These are phyloP conservation scores for Drosophila mimetica DNA, from an alignment of 2,888 invertebrate genomes.

Conservation along the genomic window DNA sequence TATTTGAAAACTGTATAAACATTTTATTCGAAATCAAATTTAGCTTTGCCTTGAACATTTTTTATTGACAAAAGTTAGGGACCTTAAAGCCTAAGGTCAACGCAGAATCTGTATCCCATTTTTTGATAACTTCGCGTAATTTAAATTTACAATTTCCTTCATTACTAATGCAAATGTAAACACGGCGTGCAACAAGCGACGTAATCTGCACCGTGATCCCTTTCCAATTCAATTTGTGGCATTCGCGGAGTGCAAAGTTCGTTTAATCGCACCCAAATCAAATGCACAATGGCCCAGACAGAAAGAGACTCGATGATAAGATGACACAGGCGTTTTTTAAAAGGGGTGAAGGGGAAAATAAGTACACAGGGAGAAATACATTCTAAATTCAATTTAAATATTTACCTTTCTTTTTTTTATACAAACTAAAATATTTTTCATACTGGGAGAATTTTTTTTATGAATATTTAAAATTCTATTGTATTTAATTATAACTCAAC, in stretches of 20 bases:
- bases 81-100: background rate
- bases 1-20: background rate
- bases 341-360: background rate
- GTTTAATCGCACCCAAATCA: constrained; percentile 67
- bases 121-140: constrained; percentile 27
- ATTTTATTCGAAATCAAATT: background rate
- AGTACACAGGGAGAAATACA: background rate
- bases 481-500: no score
- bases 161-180: constrained; percentile 68
- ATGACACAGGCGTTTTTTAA: background rate
- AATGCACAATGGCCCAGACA: constrained; percentile 52
- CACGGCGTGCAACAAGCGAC: constrained; percentile 40
- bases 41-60: background rate
- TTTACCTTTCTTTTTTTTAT: no score
- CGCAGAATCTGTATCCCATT: background rate
- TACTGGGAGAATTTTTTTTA: no score
- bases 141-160: constrained; percentile 60
- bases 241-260: constrained; percentile 60
- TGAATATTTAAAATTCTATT: no score
- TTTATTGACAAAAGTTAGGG: background rate
- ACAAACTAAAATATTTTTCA: no score
- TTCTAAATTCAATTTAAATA: no score
- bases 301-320: constrained; percentile 32
- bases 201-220: constrained; percentile 59
- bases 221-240: constrained; percentile 11